Evolutionary conservation across 2,113 vertebrate genomes (phyloP).

Genomic region (Sceloporus undulatus): DNA sequence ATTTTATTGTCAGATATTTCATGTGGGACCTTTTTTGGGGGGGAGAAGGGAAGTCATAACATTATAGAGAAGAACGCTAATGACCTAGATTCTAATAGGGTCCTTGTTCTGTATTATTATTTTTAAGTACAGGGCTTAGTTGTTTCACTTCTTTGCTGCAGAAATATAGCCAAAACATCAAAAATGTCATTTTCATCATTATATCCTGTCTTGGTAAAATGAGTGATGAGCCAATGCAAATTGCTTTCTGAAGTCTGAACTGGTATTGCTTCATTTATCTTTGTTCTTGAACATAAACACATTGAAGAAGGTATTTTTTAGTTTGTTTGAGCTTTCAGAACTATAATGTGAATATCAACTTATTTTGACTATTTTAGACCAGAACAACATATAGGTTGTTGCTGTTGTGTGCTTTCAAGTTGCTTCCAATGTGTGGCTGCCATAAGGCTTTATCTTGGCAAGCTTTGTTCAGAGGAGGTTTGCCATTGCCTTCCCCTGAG

Average conservation of each 20-base stretch:
- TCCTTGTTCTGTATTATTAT: constrained; percentile 54
- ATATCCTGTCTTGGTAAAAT: constrained; percentile 55
- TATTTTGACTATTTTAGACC: constrained; percentile 14
- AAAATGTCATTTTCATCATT: constrained; percentile 54
- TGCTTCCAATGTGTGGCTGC: too few species aligned
- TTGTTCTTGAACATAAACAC: constrained; percentile 36
- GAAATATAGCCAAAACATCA: constrained; percentile 55
- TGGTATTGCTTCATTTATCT: constrained; percentile 51
- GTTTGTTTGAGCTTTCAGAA: constrained; percentile 47
- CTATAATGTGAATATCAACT: constrained; percentile 6
- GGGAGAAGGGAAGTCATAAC: background rate
- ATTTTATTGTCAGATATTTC: constrained; percentile 58
- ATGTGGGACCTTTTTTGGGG: constrained; percentile 22
- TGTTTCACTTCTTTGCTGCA: constrained; percentile 57
- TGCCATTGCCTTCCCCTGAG: too few species aligned
- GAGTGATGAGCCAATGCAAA: constrained; percentile 66
- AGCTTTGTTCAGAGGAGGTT: too few species aligned
- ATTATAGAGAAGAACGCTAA: constrained; percentile 39
- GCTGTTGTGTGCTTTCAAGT: too few species aligned
- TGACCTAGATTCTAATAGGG: constrained; percentile 51
- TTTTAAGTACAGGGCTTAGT: constrained; percentile 40
- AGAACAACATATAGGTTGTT: background rate
- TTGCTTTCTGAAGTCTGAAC: constrained; percentile 61
- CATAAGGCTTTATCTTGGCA: too few species aligned
- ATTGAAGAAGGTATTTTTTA: constrained; percentile 48